These are phyloP conservation scores for Pandemis cinnamomeana DNA, from an alignment of 2,888 invertebrate species.

Conservation along the genomic window DNA sequence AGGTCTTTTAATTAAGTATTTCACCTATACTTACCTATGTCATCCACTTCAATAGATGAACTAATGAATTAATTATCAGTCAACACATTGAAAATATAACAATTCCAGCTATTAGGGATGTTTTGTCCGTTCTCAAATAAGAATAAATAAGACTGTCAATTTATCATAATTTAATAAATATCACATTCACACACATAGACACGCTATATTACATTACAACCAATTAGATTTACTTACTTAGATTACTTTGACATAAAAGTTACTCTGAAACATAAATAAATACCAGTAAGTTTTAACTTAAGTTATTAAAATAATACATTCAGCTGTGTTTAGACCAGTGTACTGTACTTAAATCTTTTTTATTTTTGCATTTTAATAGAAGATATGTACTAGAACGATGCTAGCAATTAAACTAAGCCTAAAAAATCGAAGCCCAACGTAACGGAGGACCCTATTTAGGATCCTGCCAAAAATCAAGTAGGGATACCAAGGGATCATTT, in stretches of 20 bases:
- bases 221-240: conserved; percentile 71
- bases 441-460: not conserved
- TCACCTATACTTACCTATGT: no score
- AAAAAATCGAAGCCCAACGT: not conserved
- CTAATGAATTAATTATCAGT: no score
- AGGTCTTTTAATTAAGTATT: no score
- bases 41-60: no score
- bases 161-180: conserved; percentile 76
- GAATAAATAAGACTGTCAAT: conserved; percentile 43
- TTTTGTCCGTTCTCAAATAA: not conserved
- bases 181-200: conserved; percentile 74
- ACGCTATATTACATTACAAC: conserved; percentile 73
- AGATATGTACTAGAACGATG: not conserved
- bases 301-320: conserved; percentile 7
- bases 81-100: no score
- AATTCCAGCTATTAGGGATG: not conserved
- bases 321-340: not conserved
- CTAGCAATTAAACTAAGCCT: no score
- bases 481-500: not conserved
- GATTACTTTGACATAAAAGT: conserved; percentile 57
- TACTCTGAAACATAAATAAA: conserved; percentile 39
- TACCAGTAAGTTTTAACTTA: conserved; percentile 25
- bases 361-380: no score
- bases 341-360: not conserved
- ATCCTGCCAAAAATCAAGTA: no score